Evolutionary conservation across 2,888 invertebrate genomes (phyloP).

Genomic region (Falcaria lacertinaria): DNA sequence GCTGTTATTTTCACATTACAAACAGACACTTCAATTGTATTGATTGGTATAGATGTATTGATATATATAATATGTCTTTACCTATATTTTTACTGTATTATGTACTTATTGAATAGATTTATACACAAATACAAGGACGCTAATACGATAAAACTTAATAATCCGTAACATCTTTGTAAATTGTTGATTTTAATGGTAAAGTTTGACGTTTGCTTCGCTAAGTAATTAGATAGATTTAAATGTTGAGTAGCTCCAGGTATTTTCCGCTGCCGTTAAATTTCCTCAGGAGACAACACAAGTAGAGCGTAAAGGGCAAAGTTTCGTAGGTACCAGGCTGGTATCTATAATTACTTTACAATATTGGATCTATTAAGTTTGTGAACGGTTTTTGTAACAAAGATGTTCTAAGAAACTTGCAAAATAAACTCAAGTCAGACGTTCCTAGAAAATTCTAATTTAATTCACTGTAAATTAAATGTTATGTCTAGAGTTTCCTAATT

Average conservation of each 20-base stretch:
- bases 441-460: too few relatives aligned
- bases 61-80: too few relatives aligned
- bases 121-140: conserved; percentile 6
- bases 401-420: too few relatives aligned
- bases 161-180: conserved; percentile 2
- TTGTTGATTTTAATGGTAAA: background rate
- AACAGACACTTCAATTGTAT: too few relatives aligned
- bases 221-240: conserved; percentile 1
- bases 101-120: background rate
- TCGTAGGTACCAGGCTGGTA: conserved; percentile 6
- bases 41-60: too few relatives aligned
- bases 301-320: conserved; percentile 24
- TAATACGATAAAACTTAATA: conserved; percentile 5
- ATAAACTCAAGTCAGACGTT: too few relatives aligned
- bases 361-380: background rate
- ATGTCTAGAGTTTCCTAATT: too few relatives aligned
- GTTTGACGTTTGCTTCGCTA: background rate
- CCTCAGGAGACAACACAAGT: conserved; percentile 17
- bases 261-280: conserved; percentile 10
- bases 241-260: conserved; percentile 1
- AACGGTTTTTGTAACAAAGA: too few relatives aligned
- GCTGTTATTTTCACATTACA: too few relatives aligned
- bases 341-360: conserved; percentile 1
- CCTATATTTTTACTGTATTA: too few relatives aligned
- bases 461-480: too few relatives aligned